Conservation (phyloP, 2,888 invertebrate genomes). For the Tenthredo distinguenda region DNA sequence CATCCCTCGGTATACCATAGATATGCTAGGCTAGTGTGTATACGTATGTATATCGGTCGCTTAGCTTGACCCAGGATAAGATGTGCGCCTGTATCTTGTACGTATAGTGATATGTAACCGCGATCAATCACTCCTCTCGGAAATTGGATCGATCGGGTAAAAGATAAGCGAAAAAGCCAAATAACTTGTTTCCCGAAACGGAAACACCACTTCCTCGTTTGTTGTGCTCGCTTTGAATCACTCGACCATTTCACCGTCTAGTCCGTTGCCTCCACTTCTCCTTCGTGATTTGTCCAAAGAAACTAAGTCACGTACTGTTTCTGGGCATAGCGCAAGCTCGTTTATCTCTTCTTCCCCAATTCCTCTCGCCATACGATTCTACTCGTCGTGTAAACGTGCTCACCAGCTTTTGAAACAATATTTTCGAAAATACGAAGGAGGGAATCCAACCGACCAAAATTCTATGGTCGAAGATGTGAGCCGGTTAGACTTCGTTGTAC, state of each 20-base stretch:
- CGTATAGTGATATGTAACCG: constrained; percentile 11
- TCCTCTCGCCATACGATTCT: background rate
- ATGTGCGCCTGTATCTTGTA: background rate
- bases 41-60: background rate
- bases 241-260: background rate
- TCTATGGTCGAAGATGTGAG: background rate
- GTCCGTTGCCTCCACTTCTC: background rate
- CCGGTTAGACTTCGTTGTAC: background rate
- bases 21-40: background rate
- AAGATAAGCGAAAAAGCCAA: constrained; percentile 12
- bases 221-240: constrained; percentile 4
- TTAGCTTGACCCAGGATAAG: background rate
- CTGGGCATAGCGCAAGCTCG: background rate
- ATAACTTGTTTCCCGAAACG: constrained; percentile 4
- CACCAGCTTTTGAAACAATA: background rate
- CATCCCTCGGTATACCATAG: background rate
- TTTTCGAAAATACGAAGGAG: background rate
- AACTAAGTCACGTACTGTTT: constrained; percentile 1
- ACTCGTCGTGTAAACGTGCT: background rate
- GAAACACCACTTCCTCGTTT: background rate
- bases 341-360: background rate
- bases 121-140: constrained; percentile 27
- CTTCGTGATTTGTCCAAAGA: background rate
- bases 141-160: constrained; percentile 34
- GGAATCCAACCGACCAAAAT: background rate